phyloP scores from a whole-genome alignment of 2,888 invertebrate species.

The Crepidodera aurea region DNA sequence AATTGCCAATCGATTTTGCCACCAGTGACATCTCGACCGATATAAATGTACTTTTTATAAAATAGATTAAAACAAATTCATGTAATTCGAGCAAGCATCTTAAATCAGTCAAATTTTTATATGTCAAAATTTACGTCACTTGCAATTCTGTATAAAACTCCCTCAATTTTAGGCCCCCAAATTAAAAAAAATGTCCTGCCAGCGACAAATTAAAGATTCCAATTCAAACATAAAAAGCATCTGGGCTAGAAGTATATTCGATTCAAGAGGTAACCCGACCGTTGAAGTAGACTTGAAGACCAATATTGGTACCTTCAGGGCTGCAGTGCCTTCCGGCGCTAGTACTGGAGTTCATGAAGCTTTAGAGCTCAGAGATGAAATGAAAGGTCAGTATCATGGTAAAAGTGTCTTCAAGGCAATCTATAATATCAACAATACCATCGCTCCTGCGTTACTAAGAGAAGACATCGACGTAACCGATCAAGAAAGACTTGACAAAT shows the following conservation, averaged over 20 bases:
- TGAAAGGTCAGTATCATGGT: conserved; percentile 90
- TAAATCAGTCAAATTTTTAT: neutral
- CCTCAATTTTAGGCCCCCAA: neutral
- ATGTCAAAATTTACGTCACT: conserved; percentile 17
- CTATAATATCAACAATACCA: conserved; percentile 84
- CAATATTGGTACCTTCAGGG: conserved; percentile 85
- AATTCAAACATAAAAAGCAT: conserved; percentile 76
- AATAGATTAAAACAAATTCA: neutral
- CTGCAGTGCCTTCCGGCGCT: conserved; percentile 98
- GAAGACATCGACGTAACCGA: conserved; percentile 85
- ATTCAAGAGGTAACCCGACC: conserved; percentile 99
- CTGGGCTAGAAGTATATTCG: conserved; percentile 96
- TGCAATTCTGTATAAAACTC: neutral
- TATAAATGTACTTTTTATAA: too few species aligned
- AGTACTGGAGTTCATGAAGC: conserved; percentile 98
- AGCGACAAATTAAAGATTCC: conserved; percentile 24
- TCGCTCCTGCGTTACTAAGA: conserved; percentile 82
- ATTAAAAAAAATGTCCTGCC: conserved; percentile 29
- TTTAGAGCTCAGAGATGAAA: conserved; percentile 92
- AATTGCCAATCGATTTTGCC: neutral
- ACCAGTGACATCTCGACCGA: neutral
- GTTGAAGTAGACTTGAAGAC: conserved; percentile 91
- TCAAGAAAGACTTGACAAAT: conserved; percentile 87
- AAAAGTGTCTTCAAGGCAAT: conserved; percentile 96
- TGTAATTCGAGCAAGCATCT: neutral